A percentile compares a stretch with the other conserved stretches of the same genome.
Evolutionary conservation across 2,113 vertebrate genomes (phyloP).

Genomic region (Pterocles orientalis): DNA sequence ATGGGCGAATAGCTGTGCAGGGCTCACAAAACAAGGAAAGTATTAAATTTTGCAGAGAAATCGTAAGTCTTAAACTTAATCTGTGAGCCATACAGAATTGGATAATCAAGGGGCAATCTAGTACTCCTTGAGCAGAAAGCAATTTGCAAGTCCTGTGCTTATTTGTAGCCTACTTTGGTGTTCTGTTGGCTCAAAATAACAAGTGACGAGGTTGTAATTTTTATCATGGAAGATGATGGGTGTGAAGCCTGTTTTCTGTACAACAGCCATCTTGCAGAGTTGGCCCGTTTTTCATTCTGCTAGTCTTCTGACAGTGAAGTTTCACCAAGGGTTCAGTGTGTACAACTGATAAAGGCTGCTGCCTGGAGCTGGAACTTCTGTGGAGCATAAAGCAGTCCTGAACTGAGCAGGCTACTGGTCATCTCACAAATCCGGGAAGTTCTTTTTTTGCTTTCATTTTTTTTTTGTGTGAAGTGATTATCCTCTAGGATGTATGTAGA

Average conservation of each 20-base stretch:
- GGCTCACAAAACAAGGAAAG: slow-evolving; percentile 22
- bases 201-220: background rate
- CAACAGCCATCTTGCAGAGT: background rate
- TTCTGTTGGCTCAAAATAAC: background rate
- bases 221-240: background rate
- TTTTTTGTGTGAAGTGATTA: background rate
- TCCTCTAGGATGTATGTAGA: background rate
- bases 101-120: background rate
- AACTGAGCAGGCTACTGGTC: background rate
- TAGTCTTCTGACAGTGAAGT: background rate
- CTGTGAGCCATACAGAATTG: background rate
- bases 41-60: slow-evolving; percentile 27
- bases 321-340: background rate
- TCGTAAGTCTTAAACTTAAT: slow-evolving; percentile 5
- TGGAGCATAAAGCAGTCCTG: background rate
- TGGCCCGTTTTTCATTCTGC: background rate
- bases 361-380: background rate
- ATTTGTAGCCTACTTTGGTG: background rate
- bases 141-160: background rate
- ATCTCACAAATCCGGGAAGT: background rate
- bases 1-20: slow-evolving; percentile 14
- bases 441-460: background rate
- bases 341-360: background rate
- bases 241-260: background rate
- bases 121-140: slow-evolving; percentile 4